phyloP scores from a whole-genome alignment of 2,888 invertebrate species.

The Aromia moschata region DNA sequence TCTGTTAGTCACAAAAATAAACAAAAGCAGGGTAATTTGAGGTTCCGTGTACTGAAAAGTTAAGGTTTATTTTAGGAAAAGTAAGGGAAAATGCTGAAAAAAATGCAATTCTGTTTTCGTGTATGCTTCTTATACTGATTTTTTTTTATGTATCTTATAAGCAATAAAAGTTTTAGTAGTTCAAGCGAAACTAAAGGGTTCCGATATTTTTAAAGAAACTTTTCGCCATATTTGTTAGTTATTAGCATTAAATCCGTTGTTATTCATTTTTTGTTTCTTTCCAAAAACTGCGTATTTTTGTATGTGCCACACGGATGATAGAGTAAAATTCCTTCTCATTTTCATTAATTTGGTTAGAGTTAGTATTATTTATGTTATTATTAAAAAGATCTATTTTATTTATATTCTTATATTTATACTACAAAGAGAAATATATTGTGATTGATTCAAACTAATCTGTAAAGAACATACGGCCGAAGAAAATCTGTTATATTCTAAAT shows the following conservation, averaged over 20 bases:
- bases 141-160: too few species aligned
- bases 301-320: constrained; percentile 20
- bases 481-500: constrained; percentile 25
- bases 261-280: constrained; percentile 16
- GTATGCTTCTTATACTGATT: too few species aligned
- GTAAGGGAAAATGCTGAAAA: too few species aligned
- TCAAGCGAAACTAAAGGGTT: too few species aligned
- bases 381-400: constrained; percentile 33
- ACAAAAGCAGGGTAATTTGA: too few species aligned
- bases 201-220: constrained; percentile 20
- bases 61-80: too few species aligned
- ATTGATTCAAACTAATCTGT: constrained; percentile 23
- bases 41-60: too few species aligned
- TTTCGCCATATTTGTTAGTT: constrained; percentile 5
- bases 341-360: constrained; percentile 22
- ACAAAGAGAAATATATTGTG: constrained; percentile 30
- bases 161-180: too few species aligned
- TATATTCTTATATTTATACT: constrained; percentile 27
- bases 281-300: constrained; percentile 14
- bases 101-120: too few species aligned
- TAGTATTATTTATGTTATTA: constrained; percentile 35
- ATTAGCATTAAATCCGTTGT: not conserved
- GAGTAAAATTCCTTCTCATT: constrained; percentile 15
- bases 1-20: too few species aligned
- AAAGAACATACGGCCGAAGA: constrained; percentile 8